Percentiles rank a stretch among this genome's conserved stretches.
Evolutionary conservation across 2,888 invertebrate species (phyloP).

Genomic region (Drosophila siamana): DNA sequence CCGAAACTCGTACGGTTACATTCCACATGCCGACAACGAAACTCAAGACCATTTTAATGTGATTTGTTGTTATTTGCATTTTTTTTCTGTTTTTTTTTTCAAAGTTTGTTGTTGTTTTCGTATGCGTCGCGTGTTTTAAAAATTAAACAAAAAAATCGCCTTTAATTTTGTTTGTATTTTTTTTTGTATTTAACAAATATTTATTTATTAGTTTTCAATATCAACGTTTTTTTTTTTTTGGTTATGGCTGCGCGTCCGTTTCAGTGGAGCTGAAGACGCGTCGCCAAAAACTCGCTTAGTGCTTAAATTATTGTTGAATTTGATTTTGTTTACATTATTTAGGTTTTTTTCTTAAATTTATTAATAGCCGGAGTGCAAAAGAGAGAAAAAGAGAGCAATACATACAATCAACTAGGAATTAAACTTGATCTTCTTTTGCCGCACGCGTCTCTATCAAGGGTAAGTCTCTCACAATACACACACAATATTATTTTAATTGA

Average conservation of each 20-base stretch:
- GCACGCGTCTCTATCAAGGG: slow-evolving; percentile 59
- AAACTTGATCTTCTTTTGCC: slow-evolving; percentile 52
- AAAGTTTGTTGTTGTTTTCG: slow-evolving; percentile 23
- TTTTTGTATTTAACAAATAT: slow-evolving; percentile 16
- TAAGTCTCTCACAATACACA: slow-evolving; percentile 33
- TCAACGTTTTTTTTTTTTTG: slow-evolving; percentile 20
- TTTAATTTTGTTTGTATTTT: slow-evolving; percentile 16
- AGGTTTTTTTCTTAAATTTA: slow-evolving; percentile 28
- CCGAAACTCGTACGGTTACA: slow-evolving; percentile 40
- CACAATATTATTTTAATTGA: slow-evolving; percentile 4
- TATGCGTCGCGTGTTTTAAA: slow-evolving; percentile 37
- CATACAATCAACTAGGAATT: slow-evolving; percentile 38
- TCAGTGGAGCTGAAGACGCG: slow-evolving; percentile 17
- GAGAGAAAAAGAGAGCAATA: slow-evolving; percentile 10
- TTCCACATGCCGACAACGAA: slow-evolving; percentile 38
- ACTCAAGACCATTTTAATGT: slow-evolving; percentile 46
- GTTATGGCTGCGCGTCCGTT: slow-evolving; percentile 22
- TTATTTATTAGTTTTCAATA: slow-evolving; percentile 28
- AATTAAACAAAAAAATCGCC: slow-evolving; percentile 28
- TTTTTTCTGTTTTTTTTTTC: slow-evolving; percentile 5
- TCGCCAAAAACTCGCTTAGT: slow-evolving; percentile 27
- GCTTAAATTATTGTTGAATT: slow-evolving; percentile 19
- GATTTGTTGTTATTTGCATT: slow-evolving; percentile 41
- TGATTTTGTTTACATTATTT: slow-evolving; percentile 30
- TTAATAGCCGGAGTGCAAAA: slow-evolving; percentile 1